phyloP scores from a whole-genome alignment of 2,113 vertebrate genomes.

The Nesogale talazaci region DNA sequence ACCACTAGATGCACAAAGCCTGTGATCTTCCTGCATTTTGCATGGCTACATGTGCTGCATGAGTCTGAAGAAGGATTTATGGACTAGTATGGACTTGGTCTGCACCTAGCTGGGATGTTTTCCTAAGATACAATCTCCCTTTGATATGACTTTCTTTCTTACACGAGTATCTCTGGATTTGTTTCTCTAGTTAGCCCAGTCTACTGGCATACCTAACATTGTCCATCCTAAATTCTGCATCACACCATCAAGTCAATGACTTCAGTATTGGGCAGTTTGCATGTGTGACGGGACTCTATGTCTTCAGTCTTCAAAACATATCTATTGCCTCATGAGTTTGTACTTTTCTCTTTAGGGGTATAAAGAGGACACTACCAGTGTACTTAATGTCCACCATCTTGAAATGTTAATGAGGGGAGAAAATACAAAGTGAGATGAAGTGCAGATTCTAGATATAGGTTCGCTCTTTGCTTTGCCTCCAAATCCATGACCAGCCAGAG shows the following conservation, averaged over 20 bases:
- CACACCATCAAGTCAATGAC: not conserved
- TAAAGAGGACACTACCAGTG: not conserved
- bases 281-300: not conserved
- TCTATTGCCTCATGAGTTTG: not conserved
- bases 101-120: too few species aligned
- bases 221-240: not conserved
- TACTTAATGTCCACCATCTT: fast-evolving
- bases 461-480: not conserved
- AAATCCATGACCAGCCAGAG: not conserved
- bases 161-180: too few species aligned
- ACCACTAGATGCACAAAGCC: too few species aligned
- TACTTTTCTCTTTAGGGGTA: not conserved
- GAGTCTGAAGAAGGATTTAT: too few species aligned
- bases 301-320: not conserved
- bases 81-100: too few species aligned
- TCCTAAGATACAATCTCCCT: too few species aligned
- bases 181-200: too few species aligned
- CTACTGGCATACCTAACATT: too few species aligned
- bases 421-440: not conserved
- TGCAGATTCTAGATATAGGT: not conserved
- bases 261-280: not conserved
- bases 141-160: too few species aligned
- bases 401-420: not conserved
- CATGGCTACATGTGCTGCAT: too few species aligned
- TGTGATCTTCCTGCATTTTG: too few species aligned